These are phyloP conservation scores for Anarsia innoxiella DNA, from an alignment of 2,888 invertebrate genomes.

Conservation along the genomic window DNA sequence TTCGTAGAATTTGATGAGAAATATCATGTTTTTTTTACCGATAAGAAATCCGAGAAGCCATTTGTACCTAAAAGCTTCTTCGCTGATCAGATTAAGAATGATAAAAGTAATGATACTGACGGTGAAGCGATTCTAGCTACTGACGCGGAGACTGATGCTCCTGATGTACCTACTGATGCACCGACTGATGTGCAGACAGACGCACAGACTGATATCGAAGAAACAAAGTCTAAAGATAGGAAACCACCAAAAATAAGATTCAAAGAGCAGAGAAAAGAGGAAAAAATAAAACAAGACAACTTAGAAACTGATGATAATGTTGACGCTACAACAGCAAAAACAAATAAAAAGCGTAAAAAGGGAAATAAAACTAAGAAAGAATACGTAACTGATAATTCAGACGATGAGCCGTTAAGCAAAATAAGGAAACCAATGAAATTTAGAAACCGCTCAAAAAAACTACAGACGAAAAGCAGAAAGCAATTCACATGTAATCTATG, in stretches of 20 bases:
- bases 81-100: constrained; percentile 2
- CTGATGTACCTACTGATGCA: background rate
- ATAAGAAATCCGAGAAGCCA: constrained; percentile 42
- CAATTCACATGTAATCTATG: constrained; percentile 46
- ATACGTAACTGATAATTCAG: background rate
- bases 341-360: constrained; percentile 15
- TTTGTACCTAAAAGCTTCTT: constrained; percentile 28
- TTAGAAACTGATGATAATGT: background rate
- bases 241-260: constrained; percentile 12
- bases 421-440: background rate
- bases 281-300: background rate
- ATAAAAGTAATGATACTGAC: background rate
- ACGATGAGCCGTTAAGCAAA: constrained; percentile 5
- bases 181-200: background rate
- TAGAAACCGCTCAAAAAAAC: background rate
- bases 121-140: too few relatives aligned
- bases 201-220: background rate
- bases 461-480: constrained; percentile 14
- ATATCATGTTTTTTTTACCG: constrained; percentile 51
- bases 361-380: constrained; percentile 6
- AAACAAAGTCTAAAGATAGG: too few relatives aligned
- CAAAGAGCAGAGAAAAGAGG: constrained; percentile 13
- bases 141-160: constrained; percentile 4
- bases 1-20: constrained; percentile 56
- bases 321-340: constrained; percentile 9